These are phyloP conservation scores for Ascaphus truei DNA, from an alignment of 2,113 vertebrate genomes.

Conservation along the genomic window DNA sequence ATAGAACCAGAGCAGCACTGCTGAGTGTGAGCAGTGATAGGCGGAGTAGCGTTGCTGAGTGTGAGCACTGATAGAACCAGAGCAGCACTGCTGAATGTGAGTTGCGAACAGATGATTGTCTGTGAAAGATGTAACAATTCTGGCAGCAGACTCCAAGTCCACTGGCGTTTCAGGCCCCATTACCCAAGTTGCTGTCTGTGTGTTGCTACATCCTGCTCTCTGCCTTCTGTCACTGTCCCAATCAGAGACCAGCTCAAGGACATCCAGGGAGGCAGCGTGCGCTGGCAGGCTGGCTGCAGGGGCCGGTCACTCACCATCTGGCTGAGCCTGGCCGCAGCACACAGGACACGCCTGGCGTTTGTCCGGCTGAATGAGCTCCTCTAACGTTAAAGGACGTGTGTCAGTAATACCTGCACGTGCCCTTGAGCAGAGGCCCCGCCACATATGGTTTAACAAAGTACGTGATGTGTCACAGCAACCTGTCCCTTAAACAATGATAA, in stretches of 20 bases:
- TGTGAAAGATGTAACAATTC: conserved; percentile 5
- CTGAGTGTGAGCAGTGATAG: too few species aligned
- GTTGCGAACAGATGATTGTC: background rate
- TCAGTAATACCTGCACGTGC: too few species aligned
- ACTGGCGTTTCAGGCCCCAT: conserved; percentile 21
- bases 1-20: too few species aligned
- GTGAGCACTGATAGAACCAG: too few species aligned
- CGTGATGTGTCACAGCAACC: background rate
- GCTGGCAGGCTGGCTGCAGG: background rate
- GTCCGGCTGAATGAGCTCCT: conserved; percentile 6
- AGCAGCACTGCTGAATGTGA: too few species aligned
- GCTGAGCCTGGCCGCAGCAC: too few species aligned
- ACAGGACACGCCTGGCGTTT: background rate
- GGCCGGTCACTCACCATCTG: conserved; percentile 14
- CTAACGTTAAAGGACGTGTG: background rate
- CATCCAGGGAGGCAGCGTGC: background rate
- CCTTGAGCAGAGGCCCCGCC: background rate
- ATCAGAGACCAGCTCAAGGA: conserved; percentile 16
- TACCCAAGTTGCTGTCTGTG: background rate
- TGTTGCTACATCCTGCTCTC: background rate
- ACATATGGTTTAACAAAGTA: background rate
- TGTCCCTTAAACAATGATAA: conserved; percentile 2
- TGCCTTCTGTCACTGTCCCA: conserved; percentile 22
- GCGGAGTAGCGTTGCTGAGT: too few species aligned
- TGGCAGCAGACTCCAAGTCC: background rate